A percentile compares a stretch with the other conserved stretches of the same genome.
These are phyloP conservation scores for Craniophora ligustri DNA, from an alignment of 2,888 invertebrate species.

Conservation along the genomic window DNA sequence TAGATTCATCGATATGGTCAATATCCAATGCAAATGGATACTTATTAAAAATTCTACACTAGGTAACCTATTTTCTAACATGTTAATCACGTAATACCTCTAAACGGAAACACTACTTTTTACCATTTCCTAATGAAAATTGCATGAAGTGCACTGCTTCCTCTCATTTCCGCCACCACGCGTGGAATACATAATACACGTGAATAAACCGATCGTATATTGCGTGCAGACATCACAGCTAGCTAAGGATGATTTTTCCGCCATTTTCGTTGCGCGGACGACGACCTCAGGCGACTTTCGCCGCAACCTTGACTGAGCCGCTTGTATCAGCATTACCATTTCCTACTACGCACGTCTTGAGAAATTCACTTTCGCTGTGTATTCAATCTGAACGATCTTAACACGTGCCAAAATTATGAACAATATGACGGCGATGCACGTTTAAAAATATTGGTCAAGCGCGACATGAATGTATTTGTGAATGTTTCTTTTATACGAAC, in stretches of 20 bases:
- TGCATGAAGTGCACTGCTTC: slow-evolving; percentile 22
- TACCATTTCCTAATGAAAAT: slow-evolving; percentile 24
- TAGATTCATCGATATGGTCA: too few species aligned
- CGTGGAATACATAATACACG: slow-evolving; percentile 16
- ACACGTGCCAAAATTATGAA: slow-evolving; percentile 19
- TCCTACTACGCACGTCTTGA: slow-evolving; percentile 73
- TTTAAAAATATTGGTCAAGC: slow-evolving; percentile 3
- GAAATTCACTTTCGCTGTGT: slow-evolving; percentile 84
- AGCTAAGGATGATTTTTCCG: slow-evolving; percentile 63
- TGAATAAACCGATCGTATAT: slow-evolving; percentile 29
- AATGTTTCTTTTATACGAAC: too few species aligned
- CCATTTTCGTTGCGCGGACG: slow-evolving; percentile 62
- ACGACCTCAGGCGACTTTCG: slow-evolving; percentile 82
- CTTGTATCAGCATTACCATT: slow-evolving; percentile 72
- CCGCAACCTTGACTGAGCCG: slow-evolving; percentile 83
- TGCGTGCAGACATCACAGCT: slow-evolving; percentile 49
- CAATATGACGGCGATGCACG: slow-evolving; percentile 3
- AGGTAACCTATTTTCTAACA: slow-evolving; percentile 18
- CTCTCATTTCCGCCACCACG: slow-evolving; percentile 34
- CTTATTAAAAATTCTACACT: slow-evolving; percentile 5
- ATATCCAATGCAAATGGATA: too few species aligned
- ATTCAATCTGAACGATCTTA: slow-evolving; percentile 54
- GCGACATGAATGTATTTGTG: neutral
- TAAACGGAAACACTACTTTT: slow-evolving; percentile 17
- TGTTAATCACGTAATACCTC: neutral